Percentiles rank a stretch among this genome's conserved stretches.
Conservation (phyloP, 2,888 invertebrate species). For the Cryptus viduatorius region DNA sequence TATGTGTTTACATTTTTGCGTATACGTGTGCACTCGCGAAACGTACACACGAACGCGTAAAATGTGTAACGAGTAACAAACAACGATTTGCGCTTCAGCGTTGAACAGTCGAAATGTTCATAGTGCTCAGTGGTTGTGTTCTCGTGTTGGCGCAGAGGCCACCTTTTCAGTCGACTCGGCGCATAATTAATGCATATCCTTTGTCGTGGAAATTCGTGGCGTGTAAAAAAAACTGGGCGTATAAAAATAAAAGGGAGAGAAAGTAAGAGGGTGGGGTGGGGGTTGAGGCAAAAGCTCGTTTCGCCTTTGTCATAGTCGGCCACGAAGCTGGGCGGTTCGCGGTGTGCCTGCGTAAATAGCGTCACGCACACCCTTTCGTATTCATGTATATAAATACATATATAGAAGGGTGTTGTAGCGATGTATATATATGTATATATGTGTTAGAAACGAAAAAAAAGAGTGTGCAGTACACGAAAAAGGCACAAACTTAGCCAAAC, state of each 20-base stretch:
- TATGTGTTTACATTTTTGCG: neutral
- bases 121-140: neutral
- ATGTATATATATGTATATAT: neutral
- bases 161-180: constrained; percentile 3
- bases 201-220: constrained; percentile 33
- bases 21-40: neutral
- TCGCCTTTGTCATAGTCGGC: constrained; percentile 13
- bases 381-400: neutral
- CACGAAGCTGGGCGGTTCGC: constrained; percentile 32
- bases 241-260: constrained; percentile 15
- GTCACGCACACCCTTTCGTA: constrained; percentile 12
- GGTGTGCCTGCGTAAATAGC: constrained; percentile 26
- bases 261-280: neutral
- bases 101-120: constrained; percentile 3
- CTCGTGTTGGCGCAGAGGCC: neutral
- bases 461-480: neutral
- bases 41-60: neutral
- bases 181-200: constrained; percentile 38
- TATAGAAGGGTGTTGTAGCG: neutral
- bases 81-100: constrained; percentile 26
- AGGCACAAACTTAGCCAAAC: neutral
- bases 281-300: constrained; percentile 26
- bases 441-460: neutral
- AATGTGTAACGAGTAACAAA: constrained; percentile 19
- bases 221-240: constrained; percentile 28